Percentiles rank a stretch among this genome's conserved stretches.
These are phyloP conservation scores for Pristionchus exspectatus DNA, from an alignment of 2,888 invertebrate genomes.

Conservation along the genomic window DNA sequence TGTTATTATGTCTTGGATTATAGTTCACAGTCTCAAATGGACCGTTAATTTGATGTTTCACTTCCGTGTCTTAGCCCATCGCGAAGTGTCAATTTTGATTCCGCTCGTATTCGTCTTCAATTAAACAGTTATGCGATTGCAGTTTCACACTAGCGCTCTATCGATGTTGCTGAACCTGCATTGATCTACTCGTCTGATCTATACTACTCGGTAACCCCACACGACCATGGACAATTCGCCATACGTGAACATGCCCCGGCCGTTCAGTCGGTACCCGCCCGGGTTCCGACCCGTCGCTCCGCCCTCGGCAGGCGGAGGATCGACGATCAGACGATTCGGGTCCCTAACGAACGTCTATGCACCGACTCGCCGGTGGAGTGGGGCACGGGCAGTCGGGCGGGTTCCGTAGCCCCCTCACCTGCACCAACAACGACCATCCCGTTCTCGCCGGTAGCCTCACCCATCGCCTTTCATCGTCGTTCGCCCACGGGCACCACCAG, in stretches of 20 bases:
- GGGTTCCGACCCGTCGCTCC: slow-evolving; percentile 64
- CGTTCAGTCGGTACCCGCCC: slow-evolving; percentile 64
- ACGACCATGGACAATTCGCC: slow-evolving; percentile 61
- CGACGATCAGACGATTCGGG: slow-evolving; percentile 46
- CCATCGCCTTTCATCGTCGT: slow-evolving; percentile 28
- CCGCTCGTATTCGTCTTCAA: neutral
- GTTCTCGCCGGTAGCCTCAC: slow-evolving; percentile 48
- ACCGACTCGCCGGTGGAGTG: slow-evolving; percentile 49
- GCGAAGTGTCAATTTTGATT: neutral
- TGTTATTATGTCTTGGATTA: too few species aligned
- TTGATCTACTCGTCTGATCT: neutral
- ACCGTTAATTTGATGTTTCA: neutral
- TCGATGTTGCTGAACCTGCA: neutral
- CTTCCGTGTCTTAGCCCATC: neutral
- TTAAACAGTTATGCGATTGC: neutral
- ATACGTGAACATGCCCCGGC: slow-evolving; percentile 59
- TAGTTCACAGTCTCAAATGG: neutral
- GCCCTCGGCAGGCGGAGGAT: neutral
- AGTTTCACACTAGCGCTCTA: slow-evolving; percentile 32
- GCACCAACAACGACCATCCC: neutral
- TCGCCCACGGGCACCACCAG: neutral
- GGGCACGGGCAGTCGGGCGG: neutral
- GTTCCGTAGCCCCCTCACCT: slow-evolving; percentile 16
- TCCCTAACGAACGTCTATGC: slow-evolving; percentile 32
- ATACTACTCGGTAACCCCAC: neutral